Evolutionary conservation across 2,113 vertebrate genomes (phyloP), one percentile per base, ranked within the genome.

Genomic region (Psilopogon haemacephalus): DNA sequence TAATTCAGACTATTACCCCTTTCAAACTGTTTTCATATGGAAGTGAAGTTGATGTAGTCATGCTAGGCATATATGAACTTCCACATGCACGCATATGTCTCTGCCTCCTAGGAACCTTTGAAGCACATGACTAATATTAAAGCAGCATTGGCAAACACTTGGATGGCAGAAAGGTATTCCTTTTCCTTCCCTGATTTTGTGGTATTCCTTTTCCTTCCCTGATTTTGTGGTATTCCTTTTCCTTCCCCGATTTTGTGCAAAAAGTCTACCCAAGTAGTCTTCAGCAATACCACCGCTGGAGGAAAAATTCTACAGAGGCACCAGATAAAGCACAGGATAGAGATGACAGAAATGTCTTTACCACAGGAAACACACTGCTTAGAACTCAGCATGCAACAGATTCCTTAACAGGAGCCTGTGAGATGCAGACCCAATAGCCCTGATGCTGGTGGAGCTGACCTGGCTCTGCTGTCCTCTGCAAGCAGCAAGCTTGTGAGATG

Each of bases 61-160:
- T 33, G 30, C 33, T 58, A 9, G 50, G 37, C 33, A 3, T n/a
- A 24, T 12, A 58, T 26, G 46, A 80, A 59, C 16, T 52, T 87
- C 48, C 73, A 71, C 0, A 0, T 50, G 54, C 23, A 4, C 12
- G 21, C 7, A 0, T 17, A 15, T 35, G 33, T 28, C 24, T 46
- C 54, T 76, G 56, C 56, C 44, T 90, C 27, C 81, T 81, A 26
- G 54, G 50, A 95, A 48, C 1, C 7, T 85, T 76, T 70, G 68
- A 81, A 83, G 44, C 7, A 8, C 28, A 76, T 37, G 26, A 60
- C 40, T 63, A 73, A 58, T 79, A 55, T 76, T 26, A 76, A 91
- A 59, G 5, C 11, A 27, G 26, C 87, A 84, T 69, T 26, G 8
- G 26, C 21, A 44, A 69, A 40, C 78, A 54, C 65, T 89, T 73